These are phyloP conservation scores for Rostratula benghalensis DNA, from an alignment of 2,113 vertebrate genomes.

Conservation along the genomic window DNA sequence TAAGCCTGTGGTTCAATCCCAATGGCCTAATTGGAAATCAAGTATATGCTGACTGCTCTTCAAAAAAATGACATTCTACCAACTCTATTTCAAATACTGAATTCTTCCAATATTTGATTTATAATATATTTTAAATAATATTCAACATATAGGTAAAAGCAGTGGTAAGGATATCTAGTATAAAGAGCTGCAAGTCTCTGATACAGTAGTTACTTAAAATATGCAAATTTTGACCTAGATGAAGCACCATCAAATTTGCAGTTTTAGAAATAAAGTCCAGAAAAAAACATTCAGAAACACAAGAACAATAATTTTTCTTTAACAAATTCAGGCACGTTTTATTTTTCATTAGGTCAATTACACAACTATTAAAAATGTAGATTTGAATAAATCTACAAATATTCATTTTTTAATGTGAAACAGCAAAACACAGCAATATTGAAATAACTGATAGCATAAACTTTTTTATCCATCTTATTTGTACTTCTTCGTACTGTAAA, in stretches of 20 bases:
- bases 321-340: background rate
- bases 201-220: background rate
- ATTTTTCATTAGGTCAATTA: background rate
- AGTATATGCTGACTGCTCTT: background rate
- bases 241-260: background rate
- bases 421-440: background rate
- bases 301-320: background rate
- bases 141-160: background rate
- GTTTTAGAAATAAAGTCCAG: background rate
- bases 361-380: background rate
- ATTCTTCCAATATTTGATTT: background rate
- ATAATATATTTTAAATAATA: background rate
- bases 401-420: background rate
- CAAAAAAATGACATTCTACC: background rate
- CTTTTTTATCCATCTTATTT: background rate
- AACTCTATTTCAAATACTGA: background rate
- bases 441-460: background rate
- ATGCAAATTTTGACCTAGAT: slow-evolving; percentile 34
- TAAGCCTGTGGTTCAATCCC: background rate
- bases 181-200: background rate
- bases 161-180: background rate
- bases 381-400: background rate
- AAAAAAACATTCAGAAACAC: background rate
- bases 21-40: background rate
- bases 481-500: background rate